phyloP scores from a whole-genome alignment of 2,888 invertebrate species.

The Torymus texanus region DNA sequence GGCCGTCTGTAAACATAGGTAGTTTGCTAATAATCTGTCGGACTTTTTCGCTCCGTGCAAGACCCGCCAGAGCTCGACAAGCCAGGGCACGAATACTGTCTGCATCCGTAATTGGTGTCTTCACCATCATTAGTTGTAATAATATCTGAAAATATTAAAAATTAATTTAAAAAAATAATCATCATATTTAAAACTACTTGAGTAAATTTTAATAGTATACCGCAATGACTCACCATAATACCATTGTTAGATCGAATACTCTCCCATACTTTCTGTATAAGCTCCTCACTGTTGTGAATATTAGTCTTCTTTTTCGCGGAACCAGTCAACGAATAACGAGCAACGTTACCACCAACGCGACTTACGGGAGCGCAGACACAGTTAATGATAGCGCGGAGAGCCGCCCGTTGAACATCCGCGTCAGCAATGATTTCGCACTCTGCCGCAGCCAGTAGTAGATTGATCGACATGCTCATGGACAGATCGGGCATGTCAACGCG shows the following conservation, averaged over 20 bases:
- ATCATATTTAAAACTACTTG: neutral
- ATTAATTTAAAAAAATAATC: neutral
- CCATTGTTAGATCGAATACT: conserved; percentile 95
- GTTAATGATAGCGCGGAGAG: conserved; percentile 92
- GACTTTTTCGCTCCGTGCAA: conserved; percentile 95
- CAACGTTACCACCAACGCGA: conserved; percentile 79
- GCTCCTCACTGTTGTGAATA: conserved; percentile 85
- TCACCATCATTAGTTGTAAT: conserved; percentile 90
- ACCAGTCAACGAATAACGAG: conserved; percentile 75
- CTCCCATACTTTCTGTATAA: conserved; percentile 95
- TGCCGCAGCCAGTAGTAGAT: conserved; percentile 79
- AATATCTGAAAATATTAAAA: conserved; percentile 79
- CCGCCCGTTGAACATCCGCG: conserved; percentile 93
- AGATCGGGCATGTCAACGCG: conserved; percentile 87
- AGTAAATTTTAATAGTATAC: neutral
- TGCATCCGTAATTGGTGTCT: conserved; percentile 97
- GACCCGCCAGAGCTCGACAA: conserved; percentile 93
- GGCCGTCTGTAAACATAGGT: conserved; percentile 94
- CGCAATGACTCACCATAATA: conserved; percentile 84
- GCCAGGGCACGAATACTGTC: conserved; percentile 95
- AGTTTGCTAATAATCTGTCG: conserved; percentile 96
- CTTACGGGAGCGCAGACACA: conserved; percentile 94
- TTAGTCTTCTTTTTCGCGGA: conserved; percentile 81
- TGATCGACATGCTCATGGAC: conserved; percentile 80
- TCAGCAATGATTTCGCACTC: conserved; percentile 94